Percentiles rank a stretch among this genome's conserved stretches.
Evolutionary conservation across 2,888 invertebrate species (phyloP).

Genomic region (Callyntrura guangdongensis): DNA sequence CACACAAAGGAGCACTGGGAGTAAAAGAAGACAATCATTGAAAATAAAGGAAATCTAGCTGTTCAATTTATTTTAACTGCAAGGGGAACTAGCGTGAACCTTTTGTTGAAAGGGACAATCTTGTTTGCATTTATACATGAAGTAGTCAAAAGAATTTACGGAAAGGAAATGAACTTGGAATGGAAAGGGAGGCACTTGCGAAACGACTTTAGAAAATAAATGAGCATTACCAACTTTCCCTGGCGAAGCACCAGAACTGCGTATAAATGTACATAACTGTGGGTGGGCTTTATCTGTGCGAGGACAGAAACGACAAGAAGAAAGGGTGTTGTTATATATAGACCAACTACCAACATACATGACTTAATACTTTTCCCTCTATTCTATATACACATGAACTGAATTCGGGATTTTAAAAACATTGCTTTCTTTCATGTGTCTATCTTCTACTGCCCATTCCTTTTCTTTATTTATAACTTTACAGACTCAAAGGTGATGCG

Average conservation of each 20-base stretch:
- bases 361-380: too few relatives aligned
- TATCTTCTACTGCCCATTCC: too few relatives aligned
- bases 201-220: background rate
- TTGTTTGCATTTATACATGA: background rate
- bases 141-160: background rate
- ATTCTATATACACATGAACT: too few relatives aligned
- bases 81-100: too few relatives aligned
- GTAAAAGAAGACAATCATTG: slow-evolving; percentile 53
- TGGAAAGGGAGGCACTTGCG: background rate
- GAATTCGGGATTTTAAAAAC: too few relatives aligned
- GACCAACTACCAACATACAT: too few relatives aligned
- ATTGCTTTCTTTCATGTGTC: too few relatives aligned
- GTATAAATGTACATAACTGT: background rate
- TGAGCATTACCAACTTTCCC: background rate
- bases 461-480: too few relatives aligned
- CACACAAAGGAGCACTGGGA: background rate
- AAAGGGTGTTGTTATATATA: too few relatives aligned
- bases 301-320: too few relatives aligned
- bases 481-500: too few relatives aligned
- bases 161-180: background rate
- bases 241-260: background rate
- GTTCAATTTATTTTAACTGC: slow-evolving; percentile 42
- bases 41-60: slow-evolving; percentile 38
- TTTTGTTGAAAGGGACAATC: background rate
- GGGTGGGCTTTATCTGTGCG: too few relatives aligned